A percentile compares a stretch with the other conserved stretches of the same genome.
phyloP scores from a whole-genome alignment of 2,113 vertebrate genomes.

The Proterorhinus semilunaris region DNA sequence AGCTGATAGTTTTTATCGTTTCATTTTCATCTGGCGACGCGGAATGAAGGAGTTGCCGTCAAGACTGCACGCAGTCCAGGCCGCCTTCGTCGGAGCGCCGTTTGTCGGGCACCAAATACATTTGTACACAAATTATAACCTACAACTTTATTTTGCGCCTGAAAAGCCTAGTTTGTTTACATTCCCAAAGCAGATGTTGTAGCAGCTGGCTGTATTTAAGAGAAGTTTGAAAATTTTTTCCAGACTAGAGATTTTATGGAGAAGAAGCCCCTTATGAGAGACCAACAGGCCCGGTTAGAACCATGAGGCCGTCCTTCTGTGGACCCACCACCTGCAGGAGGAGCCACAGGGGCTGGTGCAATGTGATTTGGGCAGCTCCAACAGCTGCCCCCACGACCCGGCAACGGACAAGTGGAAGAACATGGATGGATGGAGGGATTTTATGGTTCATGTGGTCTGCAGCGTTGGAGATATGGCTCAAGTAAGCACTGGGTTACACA shows the following conservation, averaged over 20 bases:
- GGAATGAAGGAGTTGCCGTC: neutral
- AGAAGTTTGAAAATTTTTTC: slow-evolving; percentile 3
- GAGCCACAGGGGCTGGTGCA: too few species aligned
- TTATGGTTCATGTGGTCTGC: slow-evolving; percentile 3
- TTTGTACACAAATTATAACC: neutral
- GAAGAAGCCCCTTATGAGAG: too few species aligned
- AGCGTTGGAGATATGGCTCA: neutral
- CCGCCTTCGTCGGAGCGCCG: neutral
- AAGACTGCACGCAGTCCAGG: neutral
- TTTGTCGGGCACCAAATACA: neutral
- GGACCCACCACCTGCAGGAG: too few species aligned
- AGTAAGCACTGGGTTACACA: neutral
- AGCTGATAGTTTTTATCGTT: too few species aligned
- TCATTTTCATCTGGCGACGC: too few species aligned
- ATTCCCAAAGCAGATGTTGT: slow-evolving; percentile 2
- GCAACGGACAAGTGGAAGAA: too few species aligned
- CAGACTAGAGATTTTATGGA: slow-evolving; percentile 1
- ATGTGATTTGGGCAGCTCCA: too few species aligned
- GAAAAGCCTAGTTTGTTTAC: neutral
- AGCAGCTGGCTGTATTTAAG: neutral
- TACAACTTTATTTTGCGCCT: neutral
- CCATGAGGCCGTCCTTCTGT: too few species aligned
- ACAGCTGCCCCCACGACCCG: too few species aligned
- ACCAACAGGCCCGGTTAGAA: too few species aligned
- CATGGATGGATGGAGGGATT: too few species aligned